Evolutionary conservation across 2,888 invertebrate genomes (phyloP), one percentile per base, ranked within the genome.

Genomic region (Thysanoteuthis rhombus): DNA sequence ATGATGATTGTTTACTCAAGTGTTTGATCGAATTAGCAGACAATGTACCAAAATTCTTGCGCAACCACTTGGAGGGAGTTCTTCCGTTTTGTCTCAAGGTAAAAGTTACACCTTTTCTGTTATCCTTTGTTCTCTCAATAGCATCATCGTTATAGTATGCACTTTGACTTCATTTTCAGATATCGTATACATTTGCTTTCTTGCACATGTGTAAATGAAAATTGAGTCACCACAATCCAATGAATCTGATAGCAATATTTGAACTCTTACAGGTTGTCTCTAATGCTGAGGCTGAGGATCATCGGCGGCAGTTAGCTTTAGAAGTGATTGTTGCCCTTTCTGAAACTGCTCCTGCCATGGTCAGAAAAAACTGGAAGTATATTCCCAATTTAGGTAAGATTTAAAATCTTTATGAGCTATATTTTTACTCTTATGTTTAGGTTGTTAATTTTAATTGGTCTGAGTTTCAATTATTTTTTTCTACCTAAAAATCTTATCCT

Each of bases 261-360:
- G 32, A 58, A 58, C 8, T 12, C n/a, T 75, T 90, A 6, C 95
- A 98, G 98, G 97, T 98, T 94, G 98, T 98, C 94, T 98, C 96
- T 10, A 96, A 97, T 95, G 95, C 95, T 10, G 96, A 97, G 47
- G 95, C 97, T 92, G 96, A 96, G 47, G 97, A 97, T 93, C 95
- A 98, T 94, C 99, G 98, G 98, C 98, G 99, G 42, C 99, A 99
- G 97, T 97, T 99, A 94, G 98, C 98, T 0, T 97, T 99, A 89
- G 99, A 99, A 97, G 98, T 99, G 28, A 98, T 99, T 94, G 97
- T 98, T 16, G 98, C 98, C 0, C 97, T 99, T 94, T 98, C 99
- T 92, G 99, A 99, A 97, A 98, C 98, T 52, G 99, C 99, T 16
- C 98, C 99, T 0, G 99, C 99, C 6, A 99, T 99, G 98, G 98